Evolutionary conservation across 1,140 invertebrate species (phyloP).

Genomic region (Amyelois transitella): DNA sequence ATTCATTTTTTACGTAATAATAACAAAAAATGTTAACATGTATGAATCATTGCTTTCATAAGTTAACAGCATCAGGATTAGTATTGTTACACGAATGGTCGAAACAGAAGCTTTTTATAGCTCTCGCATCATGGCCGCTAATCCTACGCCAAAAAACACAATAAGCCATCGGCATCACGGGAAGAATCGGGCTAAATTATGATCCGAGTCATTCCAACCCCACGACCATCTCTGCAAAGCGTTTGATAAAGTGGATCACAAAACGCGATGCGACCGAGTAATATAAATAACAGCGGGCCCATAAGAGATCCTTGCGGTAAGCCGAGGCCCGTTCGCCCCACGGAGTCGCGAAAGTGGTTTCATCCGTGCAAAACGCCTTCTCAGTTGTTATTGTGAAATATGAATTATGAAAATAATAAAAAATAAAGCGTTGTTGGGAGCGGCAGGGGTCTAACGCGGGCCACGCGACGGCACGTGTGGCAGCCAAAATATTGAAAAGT

Average conservation of each 20-base stretch:
- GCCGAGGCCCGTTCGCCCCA: constrained; percentile 33
- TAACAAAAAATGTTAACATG: not conserved
- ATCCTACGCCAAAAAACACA: constrained; percentile 64
- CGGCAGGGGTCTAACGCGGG: constrained; percentile 56
- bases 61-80: constrained; percentile 17
- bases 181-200: constrained; percentile 52
- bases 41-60: constrained; percentile 7
- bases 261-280: constrained; percentile 44
- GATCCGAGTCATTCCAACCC: constrained; percentile 63
- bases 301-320: constrained; percentile 66
- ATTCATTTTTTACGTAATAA: not conserved
- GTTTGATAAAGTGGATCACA: constrained; percentile 72
- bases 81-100: constrained; percentile 26
- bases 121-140: constrained; percentile 34
- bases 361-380: constrained; percentile 72
- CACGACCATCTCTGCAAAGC: constrained; percentile 60
- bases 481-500: constrained; percentile 73
- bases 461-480: constrained; percentile 63
- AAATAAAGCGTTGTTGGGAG: constrained; percentile 48
- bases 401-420: constrained; percentile 75
- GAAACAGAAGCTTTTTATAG: constrained; percentile 47
- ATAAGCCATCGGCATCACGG: constrained; percentile 56
- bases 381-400: constrained; percentile 70
- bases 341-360: constrained; percentile 51
- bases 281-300: constrained; percentile 68